These are phyloP conservation scores for Acomys russatus DNA, from an alignment of 2,797 vertebrate species.

Conservation along the genomic window DNA sequence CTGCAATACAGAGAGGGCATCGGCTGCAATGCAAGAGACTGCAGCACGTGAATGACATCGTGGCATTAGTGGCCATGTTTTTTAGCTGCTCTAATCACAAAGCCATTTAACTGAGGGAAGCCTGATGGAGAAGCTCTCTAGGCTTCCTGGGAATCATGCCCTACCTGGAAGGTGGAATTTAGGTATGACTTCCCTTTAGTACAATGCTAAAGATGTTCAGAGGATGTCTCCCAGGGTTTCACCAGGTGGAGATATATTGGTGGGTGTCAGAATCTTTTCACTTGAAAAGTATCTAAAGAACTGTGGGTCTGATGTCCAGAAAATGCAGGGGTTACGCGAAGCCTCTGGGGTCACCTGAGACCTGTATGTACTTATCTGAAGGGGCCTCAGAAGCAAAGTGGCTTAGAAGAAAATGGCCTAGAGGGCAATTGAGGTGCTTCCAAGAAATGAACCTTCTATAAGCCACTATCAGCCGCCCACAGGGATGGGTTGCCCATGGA, in stretches of 20 bases:
- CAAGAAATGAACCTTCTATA: not conserved
- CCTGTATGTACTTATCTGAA: not conserved
- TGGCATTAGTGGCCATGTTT: fast-evolving
- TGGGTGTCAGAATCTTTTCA: not conserved
- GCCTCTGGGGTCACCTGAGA: not conserved
- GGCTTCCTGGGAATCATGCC: not conserved
- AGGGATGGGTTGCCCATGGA: not conserved
- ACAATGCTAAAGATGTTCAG: not conserved
- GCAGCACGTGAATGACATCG: fast-evolving
- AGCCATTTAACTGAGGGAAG: not conserved
- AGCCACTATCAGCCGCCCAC: no score
- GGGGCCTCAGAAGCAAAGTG: not conserved
- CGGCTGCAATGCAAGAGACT: not conserved
- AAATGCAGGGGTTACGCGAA: not conserved
- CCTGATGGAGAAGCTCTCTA: not conserved
- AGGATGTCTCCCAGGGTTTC: not conserved
- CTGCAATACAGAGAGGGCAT: not conserved
- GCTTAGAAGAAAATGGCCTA: not conserved
- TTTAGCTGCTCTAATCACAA: not conserved
- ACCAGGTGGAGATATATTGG: not conserved
- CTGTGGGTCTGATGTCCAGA: not conserved
- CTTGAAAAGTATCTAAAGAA: not conserved
- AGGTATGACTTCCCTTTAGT: not conserved
- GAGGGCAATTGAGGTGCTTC: not conserved
- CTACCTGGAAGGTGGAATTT: not conserved